Conservation (phyloP, 1,140 invertebrate genomes). For the Gonatopus flavifemur region DNA sequence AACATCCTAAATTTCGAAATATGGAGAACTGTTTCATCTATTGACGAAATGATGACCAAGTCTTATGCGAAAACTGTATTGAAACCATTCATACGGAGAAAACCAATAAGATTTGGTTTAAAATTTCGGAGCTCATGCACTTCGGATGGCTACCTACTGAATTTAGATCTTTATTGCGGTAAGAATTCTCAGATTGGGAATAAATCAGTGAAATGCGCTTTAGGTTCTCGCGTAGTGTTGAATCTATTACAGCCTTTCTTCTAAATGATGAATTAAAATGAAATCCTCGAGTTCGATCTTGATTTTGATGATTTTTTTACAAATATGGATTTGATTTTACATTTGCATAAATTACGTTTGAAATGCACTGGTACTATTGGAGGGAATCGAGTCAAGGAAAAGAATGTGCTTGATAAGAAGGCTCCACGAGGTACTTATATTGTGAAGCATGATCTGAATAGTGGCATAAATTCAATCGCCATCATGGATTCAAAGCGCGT, state of each 20-base stretch:
- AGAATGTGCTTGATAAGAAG: neutral
- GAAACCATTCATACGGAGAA: too few relatives aligned
- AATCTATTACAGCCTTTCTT: conserved; percentile 6
- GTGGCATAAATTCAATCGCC: neutral
- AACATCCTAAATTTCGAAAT: conserved; percentile 31
- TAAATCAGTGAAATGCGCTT: neutral
- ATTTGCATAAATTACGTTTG: conserved; percentile 3
- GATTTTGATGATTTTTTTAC: conserved; percentile 3
- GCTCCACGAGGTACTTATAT: neutral
- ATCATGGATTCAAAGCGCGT: neutral
- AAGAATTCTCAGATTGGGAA: neutral
- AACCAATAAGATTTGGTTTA: too few relatives aligned
- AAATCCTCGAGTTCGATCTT: neutral
- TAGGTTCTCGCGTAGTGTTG: neutral
- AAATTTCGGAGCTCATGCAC: conserved; percentile 36
- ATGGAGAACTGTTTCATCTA: conserved; percentile 54
- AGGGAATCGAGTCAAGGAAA: conserved; percentile 4
- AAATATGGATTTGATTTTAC: neutral
- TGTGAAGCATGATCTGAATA: too few relatives aligned
- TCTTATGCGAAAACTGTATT: too few relatives aligned
- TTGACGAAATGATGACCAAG: too few relatives aligned
- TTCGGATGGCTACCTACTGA: neutral
- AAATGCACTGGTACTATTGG: too few relatives aligned
- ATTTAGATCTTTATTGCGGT: neutral
- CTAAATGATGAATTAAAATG: neutral